Conservation (phyloP, 2,888 invertebrate genomes). For the Plebejus anna region DNA sequence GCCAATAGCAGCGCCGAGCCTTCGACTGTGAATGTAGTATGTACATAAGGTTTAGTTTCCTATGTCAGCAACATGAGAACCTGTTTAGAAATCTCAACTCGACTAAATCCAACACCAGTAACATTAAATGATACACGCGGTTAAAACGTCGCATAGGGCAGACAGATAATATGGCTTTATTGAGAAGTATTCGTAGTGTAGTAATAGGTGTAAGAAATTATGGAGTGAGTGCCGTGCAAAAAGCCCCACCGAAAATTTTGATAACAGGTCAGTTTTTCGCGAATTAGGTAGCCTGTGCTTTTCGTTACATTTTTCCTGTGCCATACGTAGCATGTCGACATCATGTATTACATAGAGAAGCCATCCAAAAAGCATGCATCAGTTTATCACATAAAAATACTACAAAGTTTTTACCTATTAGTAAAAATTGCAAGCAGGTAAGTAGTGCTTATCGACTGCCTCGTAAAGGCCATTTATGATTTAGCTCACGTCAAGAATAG, state of each 20-base stretch:
- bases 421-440: too few relatives aligned
- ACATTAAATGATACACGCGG: slow-evolving; percentile 52
- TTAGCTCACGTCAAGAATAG: too few relatives aligned
- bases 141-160: slow-evolving; percentile 47
- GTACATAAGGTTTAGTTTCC: slow-evolving; percentile 46
- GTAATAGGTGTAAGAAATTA: slow-evolving; percentile 53
- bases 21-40: slow-evolving; percentile 30
- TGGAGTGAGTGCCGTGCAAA: slow-evolving; percentile 47
- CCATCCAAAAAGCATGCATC: too few relatives aligned
- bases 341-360: too few relatives aligned
- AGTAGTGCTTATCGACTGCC: too few relatives aligned
- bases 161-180: slow-evolving; percentile 47
- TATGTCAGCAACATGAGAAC: slow-evolving; percentile 33
- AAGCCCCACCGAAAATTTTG: slow-evolving; percentile 74
- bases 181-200: slow-evolving; percentile 52
- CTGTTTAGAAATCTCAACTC: slow-evolving; percentile 31
- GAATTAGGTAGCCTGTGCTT: background rate
- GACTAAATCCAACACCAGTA: slow-evolving; percentile 44
- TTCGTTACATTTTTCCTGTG: background rate
- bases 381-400: too few relatives aligned
- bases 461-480: too few relatives aligned
- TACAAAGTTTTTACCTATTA: too few relatives aligned
- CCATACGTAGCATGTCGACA: too few relatives aligned
- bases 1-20: slow-evolving; percentile 37
- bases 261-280: slow-evolving; percentile 74